Base-by-base conservation (phyloP, 2,113 vertebrate genomes). In the Carassius carassius region DNA sequence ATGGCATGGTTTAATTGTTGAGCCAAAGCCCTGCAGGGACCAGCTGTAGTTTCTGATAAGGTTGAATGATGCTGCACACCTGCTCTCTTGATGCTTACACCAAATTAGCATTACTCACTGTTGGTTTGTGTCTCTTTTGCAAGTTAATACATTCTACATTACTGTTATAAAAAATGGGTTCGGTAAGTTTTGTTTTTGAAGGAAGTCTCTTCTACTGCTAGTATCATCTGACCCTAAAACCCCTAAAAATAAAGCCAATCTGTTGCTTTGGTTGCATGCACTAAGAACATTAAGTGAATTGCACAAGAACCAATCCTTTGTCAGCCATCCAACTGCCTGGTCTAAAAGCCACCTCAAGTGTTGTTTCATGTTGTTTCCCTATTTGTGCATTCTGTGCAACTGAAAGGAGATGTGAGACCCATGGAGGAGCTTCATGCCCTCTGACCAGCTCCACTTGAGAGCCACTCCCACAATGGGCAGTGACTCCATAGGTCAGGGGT, bases 401-500 rank as follows among this genome's bases (percentile, higher is more conserved):
- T 44, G 41, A 56, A 77, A 77, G 51, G 77, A 23, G 56, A 79
- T n/a, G 3, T 2, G 56, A 79, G 54, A 62, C 32, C 77, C 2
- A 10, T 12, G 5, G 75, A 56, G 49, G 51, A 21, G n/a, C 78
- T 63, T 80, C 78, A 80, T 16, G 35, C 78, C 35, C 60, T 65
- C 60, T 49, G 87, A 73, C 82, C 76, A 25, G 76, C 21, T 75
- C 76, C 76, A 60, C 19, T 80, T 89, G 90, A 90, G 79, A 84
- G 72, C 73, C 67, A 85, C 75, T 82, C 84, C 78, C 37, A 87
- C 84, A 87, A 87, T n/a, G 70, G 85, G 88, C 87, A 87, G 69
- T 78, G 83, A 86, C 85, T 88, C 87, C 81, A 80, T 65, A 85
- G 90, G 91, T 92, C 93, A 94, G 89, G 91, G 93, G 92, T 93